Percentiles rank a stretch among this genome's conserved stretches.
These are phyloP conservation scores for Ctenopoma kingsleyae DNA, from an alignment of 2,797 vertebrate species.

Conservation along the genomic window DNA sequence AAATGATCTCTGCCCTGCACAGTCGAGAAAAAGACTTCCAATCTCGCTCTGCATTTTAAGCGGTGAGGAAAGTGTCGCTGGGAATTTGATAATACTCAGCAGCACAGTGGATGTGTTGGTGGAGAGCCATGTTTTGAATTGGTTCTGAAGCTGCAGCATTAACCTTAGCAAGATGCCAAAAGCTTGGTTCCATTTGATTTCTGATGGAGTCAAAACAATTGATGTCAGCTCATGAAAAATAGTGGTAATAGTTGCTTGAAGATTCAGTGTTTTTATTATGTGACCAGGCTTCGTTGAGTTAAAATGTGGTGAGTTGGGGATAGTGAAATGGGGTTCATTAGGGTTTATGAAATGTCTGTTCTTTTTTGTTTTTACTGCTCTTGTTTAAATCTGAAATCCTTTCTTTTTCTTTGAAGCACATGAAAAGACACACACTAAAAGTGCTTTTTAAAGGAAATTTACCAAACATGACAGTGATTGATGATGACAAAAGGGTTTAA, in stretches of 20 bases:
- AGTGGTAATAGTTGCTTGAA: constrained; percentile 47
- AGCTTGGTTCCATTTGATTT: constrained; percentile 70
- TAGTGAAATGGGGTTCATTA: constrained; percentile 38
- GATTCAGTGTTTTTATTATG: constrained; percentile 52
- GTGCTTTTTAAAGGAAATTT: constrained; percentile 27
- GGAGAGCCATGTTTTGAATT: constrained; percentile 73
- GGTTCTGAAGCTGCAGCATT: constrained; percentile 61
- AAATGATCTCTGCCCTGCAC: constrained; percentile 65
- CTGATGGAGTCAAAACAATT: constrained; percentile 75
- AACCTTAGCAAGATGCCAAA: constrained; percentile 61
- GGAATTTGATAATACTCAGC: constrained; percentile 69
- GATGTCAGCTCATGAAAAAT: constrained; percentile 66
- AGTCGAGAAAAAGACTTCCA: constrained; percentile 60
- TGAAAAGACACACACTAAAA: constrained; percentile 22
- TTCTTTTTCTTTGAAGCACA: constrained; percentile 19
- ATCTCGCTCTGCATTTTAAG: constrained; percentile 61
- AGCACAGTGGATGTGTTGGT: constrained; percentile 60
- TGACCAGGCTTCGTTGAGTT: constrained; percentile 30
- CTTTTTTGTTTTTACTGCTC: constrained; percentile 25
- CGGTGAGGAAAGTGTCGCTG: constrained; percentile 61
- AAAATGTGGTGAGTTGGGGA: constrained; percentile 13
- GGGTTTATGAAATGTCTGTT: constrained; percentile 17
- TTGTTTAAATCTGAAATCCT: constrained; percentile 15
- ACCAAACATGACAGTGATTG: constrained; percentile 43
- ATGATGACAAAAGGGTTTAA: constrained; percentile 55